A percentile compares a stretch with the other conserved stretches of the same genome.
These are phyloP conservation scores for Pitta sordida DNA, from an alignment of 2,113 vertebrate genomes.

Conservation along the genomic window DNA sequence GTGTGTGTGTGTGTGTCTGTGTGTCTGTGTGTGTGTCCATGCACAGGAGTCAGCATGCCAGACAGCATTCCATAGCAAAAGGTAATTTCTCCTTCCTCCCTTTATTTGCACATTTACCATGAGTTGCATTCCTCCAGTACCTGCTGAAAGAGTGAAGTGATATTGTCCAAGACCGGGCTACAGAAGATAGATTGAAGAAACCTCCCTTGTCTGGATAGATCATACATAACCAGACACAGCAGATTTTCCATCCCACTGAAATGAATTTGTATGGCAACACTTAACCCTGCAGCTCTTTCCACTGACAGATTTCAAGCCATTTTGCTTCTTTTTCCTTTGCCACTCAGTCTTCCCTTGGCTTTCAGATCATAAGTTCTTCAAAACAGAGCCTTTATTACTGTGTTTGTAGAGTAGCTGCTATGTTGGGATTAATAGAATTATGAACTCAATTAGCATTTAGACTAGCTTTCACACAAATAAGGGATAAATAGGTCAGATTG, in stretches of 20 bases:
- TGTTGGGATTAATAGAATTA: neutral
- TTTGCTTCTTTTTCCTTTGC: neutral
- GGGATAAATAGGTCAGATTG: neutral
- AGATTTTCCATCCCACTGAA: neutral
- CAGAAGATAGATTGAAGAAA: neutral
- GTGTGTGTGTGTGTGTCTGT: neutral
- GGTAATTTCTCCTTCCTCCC: neutral
- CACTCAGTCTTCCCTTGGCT: neutral
- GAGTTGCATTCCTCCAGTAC: constrained; percentile 1
- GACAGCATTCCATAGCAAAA: constrained; percentile 31
- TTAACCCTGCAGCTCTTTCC: neutral
- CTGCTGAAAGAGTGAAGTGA: constrained; percentile 4
- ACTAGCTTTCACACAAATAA: neutral
- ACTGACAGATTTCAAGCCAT: neutral
- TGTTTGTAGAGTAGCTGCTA: neutral
- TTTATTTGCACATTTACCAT: constrained; percentile 6
- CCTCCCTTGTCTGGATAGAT: neutral
- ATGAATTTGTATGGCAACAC: neutral
- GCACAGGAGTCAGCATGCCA: constrained; percentile 3
- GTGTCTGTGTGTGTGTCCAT: neutral
- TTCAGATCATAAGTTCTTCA: neutral
- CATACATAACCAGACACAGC: neutral
- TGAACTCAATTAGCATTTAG: neutral
- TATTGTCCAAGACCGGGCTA: neutral
- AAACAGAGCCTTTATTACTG: neutral